phyloP scores from a whole-genome alignment of 2,888 invertebrate species.

The Phymatocera aterrima region DNA sequence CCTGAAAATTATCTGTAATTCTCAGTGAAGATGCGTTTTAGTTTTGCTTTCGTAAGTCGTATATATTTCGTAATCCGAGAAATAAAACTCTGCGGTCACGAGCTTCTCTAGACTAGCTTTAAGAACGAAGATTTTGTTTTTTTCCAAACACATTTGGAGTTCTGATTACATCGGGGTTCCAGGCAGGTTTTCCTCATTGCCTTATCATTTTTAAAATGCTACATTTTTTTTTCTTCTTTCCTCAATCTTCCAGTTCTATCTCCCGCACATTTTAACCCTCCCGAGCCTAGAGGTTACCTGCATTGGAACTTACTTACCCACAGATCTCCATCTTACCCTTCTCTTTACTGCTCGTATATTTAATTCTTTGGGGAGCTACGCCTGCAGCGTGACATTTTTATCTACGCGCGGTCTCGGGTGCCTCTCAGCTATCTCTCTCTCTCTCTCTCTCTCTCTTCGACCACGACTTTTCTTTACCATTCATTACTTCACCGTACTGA shows the following conservation, averaged over 20 bases:
- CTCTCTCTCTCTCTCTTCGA: no score
- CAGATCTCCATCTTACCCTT: constrained; percentile 19
- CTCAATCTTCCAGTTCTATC: background rate
- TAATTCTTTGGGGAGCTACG: constrained; percentile 6
- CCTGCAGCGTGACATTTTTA: constrained; percentile 13
- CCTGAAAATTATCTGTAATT: no score
- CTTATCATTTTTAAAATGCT: background rate
- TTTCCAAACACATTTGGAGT: background rate
- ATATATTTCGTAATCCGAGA: no score
- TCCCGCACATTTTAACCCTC: background rate
- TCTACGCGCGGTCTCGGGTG: constrained; percentile 7
- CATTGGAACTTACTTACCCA: constrained; percentile 17
- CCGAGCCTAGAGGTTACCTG: background rate
- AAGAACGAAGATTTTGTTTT: background rate
- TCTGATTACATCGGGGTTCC: background rate
- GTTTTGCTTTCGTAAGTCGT: no score
- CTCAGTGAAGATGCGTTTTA: no score
- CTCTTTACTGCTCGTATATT: constrained; percentile 22
- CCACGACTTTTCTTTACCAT: constrained; percentile 24
- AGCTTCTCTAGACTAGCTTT: no score
- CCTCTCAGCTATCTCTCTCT: background rate
- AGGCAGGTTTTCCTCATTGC: background rate
- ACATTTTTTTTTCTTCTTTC: background rate
- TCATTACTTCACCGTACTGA: no score
- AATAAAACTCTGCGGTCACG: no score